phyloP scores from a whole-genome alignment of 2,888 invertebrate species.

The Spisula subtruncata region DNA sequence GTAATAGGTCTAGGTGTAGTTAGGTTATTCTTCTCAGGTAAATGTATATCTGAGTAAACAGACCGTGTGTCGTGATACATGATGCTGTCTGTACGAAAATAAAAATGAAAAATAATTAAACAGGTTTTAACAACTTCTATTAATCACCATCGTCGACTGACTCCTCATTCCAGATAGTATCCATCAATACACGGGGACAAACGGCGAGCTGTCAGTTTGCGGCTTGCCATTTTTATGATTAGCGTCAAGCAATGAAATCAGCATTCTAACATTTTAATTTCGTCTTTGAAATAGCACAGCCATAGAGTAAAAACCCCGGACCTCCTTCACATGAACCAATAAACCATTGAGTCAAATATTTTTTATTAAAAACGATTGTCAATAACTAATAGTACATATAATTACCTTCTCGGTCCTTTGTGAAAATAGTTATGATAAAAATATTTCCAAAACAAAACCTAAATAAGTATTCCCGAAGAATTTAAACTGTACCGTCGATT shows the following conservation, averaged over 20 bases:
- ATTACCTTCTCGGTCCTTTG: neutral
- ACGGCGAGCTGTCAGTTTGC: too few relatives aligned
- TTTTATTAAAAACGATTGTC: too few relatives aligned
- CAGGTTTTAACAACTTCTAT: neutral
- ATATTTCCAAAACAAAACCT: neutral
- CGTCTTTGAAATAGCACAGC: too few relatives aligned
- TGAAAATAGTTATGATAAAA: neutral
- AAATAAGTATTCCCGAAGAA: neutral
- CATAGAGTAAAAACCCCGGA: too few relatives aligned
- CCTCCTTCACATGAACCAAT: too few relatives aligned
- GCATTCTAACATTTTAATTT: too few relatives aligned
- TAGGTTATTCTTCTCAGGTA: constrained; percentile 66
- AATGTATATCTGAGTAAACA: constrained; percentile 63
- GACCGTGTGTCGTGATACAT: constrained; percentile 69
- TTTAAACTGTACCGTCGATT: neutral
- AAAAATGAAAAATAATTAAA: neutral
- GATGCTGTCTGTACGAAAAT: neutral
- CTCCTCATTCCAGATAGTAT: too few relatives aligned
- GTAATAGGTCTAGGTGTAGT: constrained; percentile 67
- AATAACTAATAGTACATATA: neutral
- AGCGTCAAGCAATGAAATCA: too few relatives aligned
- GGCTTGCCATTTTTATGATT: too few relatives aligned
- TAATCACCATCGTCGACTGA: too few relatives aligned
- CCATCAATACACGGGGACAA: too few relatives aligned
- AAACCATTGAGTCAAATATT: too few relatives aligned